Evolutionary conservation across 2,888 invertebrate genomes (phyloP).

Genomic region (Epinotia brunnichana): DNA sequence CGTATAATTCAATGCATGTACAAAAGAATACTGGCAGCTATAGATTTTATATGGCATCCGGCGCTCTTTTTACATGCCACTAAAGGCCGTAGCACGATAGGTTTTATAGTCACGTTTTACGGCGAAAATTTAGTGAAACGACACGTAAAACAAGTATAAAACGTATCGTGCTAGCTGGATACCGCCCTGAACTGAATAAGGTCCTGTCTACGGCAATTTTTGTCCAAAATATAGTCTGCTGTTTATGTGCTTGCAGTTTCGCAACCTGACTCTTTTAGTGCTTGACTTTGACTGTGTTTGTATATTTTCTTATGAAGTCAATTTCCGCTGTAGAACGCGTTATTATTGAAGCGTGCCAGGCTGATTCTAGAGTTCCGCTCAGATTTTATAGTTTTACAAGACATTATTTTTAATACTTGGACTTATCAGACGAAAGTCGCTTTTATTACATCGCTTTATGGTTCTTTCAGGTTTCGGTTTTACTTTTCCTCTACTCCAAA

Average conservation of each 20-base stretch:
- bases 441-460: background rate
- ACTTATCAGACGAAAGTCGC: background rate
- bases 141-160: no score
- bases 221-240: background rate
- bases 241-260: constrained; percentile 22
- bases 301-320: constrained; percentile 37
- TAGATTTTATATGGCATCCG: no score
- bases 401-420: background rate
- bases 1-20: no score
- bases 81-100: no score
- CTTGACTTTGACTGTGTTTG: constrained; percentile 31
- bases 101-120: no score
- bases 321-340: constrained; percentile 21
- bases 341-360: constrained; percentile 5
- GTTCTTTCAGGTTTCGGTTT: background rate
- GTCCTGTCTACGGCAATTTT: background rate
- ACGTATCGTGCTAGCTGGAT: no score
- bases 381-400: background rate
- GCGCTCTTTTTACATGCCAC: no score
- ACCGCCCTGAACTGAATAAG: background rate
- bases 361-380: constrained; percentile 27
- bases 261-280: constrained; percentile 16
- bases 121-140: no score
- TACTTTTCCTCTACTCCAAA: no score
- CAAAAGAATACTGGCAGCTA: no score